Conservation (phyloP, 2,888 invertebrate genomes). For the Leptothorax acervorum region DNA sequence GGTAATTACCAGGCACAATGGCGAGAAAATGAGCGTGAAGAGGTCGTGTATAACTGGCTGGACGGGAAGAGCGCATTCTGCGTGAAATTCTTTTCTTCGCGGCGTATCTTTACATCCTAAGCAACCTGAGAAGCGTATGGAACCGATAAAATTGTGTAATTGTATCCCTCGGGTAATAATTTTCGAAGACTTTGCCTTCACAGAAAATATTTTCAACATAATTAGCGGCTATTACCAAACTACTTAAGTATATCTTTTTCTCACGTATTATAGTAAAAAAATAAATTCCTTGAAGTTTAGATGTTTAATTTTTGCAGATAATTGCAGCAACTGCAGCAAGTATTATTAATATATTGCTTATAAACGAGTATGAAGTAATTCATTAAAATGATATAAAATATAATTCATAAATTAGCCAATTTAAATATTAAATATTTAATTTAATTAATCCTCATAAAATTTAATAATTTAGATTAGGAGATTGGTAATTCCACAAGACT, state of each 20-base stretch:
- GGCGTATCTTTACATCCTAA: slow-evolving; percentile 23
- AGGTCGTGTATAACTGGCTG: slow-evolving; percentile 23
- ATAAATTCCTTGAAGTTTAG: neutral
- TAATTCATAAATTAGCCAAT: neutral
- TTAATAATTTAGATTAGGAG: slow-evolving; percentile 20
- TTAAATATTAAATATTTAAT: neutral
- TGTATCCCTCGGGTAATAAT: slow-evolving; percentile 1
- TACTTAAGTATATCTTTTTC: slow-evolving; percentile 16
- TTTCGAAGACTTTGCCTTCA: neutral
- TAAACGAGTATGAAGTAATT: neutral
- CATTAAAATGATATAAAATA: neutral
- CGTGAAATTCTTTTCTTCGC: slow-evolving; percentile 30
- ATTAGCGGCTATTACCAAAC: slow-evolving; percentile 10
- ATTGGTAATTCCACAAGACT: slow-evolving; percentile 9
- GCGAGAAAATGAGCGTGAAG: slow-evolving; percentile 46
- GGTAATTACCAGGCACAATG: slow-evolving; percentile 48
- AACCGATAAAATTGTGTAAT: slow-evolving; percentile 33
- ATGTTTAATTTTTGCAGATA: neutral
- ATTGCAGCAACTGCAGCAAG: neutral
- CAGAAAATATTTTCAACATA: slow-evolving; percentile 4
- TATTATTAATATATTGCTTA: neutral
- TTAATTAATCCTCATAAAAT: neutral
- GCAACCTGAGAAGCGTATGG: neutral
- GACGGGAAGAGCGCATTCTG: slow-evolving; percentile 39
- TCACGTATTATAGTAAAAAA: neutral